Conservation (phyloP, 1,140 invertebrate genomes). For the Hyles euphorbiae region DNA sequence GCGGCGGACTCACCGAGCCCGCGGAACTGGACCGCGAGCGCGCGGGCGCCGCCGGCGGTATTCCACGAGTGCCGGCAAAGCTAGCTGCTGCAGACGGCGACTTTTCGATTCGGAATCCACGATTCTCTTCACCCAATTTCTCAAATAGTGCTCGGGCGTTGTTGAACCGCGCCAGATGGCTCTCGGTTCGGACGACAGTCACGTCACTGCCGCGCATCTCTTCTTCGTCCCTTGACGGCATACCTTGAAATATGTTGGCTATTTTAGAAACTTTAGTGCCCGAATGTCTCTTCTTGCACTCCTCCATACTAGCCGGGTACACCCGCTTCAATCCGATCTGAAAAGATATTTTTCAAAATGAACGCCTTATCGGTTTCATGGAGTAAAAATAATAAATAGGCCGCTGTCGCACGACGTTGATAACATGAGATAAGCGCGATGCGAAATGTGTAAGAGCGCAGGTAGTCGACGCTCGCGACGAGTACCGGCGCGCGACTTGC, state of each 20-base stretch:
- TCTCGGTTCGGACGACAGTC: conserved; percentile 90
- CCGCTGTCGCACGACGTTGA: conserved; percentile 47
- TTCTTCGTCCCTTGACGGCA: conserved; percentile 70
- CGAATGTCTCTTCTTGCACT: conserved; percentile 82
- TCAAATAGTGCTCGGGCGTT: conserved; percentile 95
- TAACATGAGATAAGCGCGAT: conserved; percentile 52
- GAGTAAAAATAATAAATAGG: conserved; percentile 47
- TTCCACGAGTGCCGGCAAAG: conserved; percentile 63
- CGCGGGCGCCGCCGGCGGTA: conserved; percentile 43
- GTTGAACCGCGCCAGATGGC: conserved; percentile 92
- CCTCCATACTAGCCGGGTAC: conserved; percentile 76
- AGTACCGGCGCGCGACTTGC: conserved; percentile 43
- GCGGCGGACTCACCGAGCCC: conserved; percentile 77
- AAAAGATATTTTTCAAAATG: conserved; percentile 46
- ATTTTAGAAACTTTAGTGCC: conserved; percentile 93
- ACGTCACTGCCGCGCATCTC: conserved; percentile 76
- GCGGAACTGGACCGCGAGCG: conserved; percentile 78
- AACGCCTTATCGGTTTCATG: conserved; percentile 33
- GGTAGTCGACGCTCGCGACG: conserved; percentile 43
- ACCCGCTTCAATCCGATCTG: conserved; percentile 70
- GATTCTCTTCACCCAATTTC: conserved; percentile 88
- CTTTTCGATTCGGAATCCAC: conserved; percentile 73
- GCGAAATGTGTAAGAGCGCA: conserved; percentile 37
- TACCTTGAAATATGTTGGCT: conserved; percentile 90
- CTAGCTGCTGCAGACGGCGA: conserved; percentile 68